phyloP scores from a whole-genome alignment of 2,888 invertebrate species.

The Altica lythri region DNA sequence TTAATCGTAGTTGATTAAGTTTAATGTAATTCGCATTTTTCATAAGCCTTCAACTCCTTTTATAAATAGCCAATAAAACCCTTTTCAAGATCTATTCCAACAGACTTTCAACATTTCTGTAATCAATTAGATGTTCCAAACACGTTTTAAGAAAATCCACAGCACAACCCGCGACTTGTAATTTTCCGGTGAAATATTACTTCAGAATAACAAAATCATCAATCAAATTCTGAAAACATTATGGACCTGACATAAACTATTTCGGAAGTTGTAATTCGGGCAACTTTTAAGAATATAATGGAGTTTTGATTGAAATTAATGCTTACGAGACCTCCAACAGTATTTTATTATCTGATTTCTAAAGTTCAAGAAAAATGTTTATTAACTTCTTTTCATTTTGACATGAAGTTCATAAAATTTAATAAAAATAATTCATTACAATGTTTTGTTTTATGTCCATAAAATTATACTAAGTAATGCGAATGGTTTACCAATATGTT shows the following conservation, averaged over 20 bases:
- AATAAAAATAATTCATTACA: no score
- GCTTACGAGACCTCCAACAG: slow-evolving; percentile 5
- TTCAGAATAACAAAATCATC: slow-evolving; percentile 14
- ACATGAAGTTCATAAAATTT: no score
- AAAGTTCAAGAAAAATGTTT: no score
- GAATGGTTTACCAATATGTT: no score
- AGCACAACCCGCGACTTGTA: background rate
- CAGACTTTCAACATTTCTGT: background rate
- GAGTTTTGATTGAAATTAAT: slow-evolving; percentile 23
- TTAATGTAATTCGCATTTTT: no score
- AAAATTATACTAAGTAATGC: no score
- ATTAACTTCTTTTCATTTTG: no score
- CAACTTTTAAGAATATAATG: slow-evolving; percentile 27
- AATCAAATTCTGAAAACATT: slow-evolving; percentile 24
- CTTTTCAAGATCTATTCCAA: no score
- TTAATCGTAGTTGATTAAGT: background rate
- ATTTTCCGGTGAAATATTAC: slow-evolving; percentile 17
- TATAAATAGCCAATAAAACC: no score
- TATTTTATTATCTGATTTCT: slow-evolving; percentile 11
- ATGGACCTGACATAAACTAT: slow-evolving; percentile 23
- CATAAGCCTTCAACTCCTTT: no score
- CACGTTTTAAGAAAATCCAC: background rate
- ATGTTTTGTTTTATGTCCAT: no score
- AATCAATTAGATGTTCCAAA: slow-evolving; percentile 2
- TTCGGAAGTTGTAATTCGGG: slow-evolving; percentile 23